phyloP scores from a whole-genome alignment of 2,888 invertebrate genomes.

The Scelioninae gen. 2 region DNA sequence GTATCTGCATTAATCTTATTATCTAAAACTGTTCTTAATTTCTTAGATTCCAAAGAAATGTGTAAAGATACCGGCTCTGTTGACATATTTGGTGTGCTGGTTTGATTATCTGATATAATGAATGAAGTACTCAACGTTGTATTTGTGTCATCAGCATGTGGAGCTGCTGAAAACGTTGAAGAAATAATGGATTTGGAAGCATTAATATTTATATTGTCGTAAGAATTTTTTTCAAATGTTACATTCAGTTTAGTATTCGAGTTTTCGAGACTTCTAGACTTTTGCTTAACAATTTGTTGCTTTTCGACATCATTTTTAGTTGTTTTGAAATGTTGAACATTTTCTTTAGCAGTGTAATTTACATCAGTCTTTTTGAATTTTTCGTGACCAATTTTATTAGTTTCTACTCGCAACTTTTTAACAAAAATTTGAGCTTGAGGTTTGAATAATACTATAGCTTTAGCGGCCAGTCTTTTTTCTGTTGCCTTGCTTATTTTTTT shows the following conservation, averaged over 20 bases:
- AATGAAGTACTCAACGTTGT: background rate
- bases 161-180: background rate
- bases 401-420: constrained; percentile 17
- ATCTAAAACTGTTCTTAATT: background rate
- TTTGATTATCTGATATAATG: constrained; percentile 6
- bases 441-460: constrained; percentile 33
- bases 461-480: constrained; percentile 67
- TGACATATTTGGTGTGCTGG: constrained; percentile 40
- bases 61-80: constrained; percentile 12
- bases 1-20: background rate
- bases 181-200: constrained; percentile 17
- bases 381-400: background rate
- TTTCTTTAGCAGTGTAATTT: constrained; percentile 7
- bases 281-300: too few species aligned
- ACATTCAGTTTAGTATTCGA: constrained; percentile 17
- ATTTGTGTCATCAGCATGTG: background rate
- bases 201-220: background rate
- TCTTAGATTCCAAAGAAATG: constrained; percentile 8
- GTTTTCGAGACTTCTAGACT: constrained; percentile 13
- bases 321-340: constrained; percentile 1
- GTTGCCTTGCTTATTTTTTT: constrained; percentile 69
- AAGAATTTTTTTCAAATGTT: constrained; percentile 25
- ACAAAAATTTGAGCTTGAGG: background rate
- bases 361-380: background rate
- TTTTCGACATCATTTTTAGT: constrained; percentile 3